Evolutionary conservation across 1,140 invertebrate genomes (phyloP), one percentile per base, ranked within the genome.

Genomic region (Drosophila punjabiensis): DNA sequence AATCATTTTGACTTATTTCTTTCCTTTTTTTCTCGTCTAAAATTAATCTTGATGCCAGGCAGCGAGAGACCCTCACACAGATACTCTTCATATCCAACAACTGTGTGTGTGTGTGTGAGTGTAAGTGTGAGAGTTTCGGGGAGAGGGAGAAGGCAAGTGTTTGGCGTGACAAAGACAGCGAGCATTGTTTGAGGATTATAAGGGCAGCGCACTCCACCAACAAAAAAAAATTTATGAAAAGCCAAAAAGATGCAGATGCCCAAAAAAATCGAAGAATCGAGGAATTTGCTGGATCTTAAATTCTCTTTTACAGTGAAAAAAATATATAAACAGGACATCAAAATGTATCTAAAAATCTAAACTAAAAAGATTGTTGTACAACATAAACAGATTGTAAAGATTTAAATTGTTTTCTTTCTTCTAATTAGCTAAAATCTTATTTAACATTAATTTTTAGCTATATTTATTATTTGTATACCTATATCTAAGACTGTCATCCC

Each of bases 1-100:
- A 92, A 92, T 92, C 90, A 92, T 92, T 81, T 92, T 92, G 90
- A 92, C 90, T 91, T 90, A 91, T 90, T 92, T 87, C 81, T 85
- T 91, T 92, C 78, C 89, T 89, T 86, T 85, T 91, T 77, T 66
- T 78, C 48, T 92, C 85, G 82, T 90, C 85, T 92, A 87, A 92
- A 92, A 92, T 92, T 92, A 92, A 92, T 92, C 82, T 92, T 92
- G 89, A 86, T 89, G 86, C 82, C 65, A 68, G 89, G 89, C 81
- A 88, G 73, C 48, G 43, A 32, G 65, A 76, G 69, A 75, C 65
- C 28, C 75, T 77, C 64, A 75, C 48, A 61, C 43, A 71, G 79
- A 67, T 45, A 73, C 55, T 73, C 68, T 61, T 50, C 28, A 68
- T 30, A 30, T 50, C 28, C 45, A 8, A 28, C 20, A 16, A 8